Conservation (phyloP, 2,113 vertebrate species). For the Colossoma macropomum region DNA sequence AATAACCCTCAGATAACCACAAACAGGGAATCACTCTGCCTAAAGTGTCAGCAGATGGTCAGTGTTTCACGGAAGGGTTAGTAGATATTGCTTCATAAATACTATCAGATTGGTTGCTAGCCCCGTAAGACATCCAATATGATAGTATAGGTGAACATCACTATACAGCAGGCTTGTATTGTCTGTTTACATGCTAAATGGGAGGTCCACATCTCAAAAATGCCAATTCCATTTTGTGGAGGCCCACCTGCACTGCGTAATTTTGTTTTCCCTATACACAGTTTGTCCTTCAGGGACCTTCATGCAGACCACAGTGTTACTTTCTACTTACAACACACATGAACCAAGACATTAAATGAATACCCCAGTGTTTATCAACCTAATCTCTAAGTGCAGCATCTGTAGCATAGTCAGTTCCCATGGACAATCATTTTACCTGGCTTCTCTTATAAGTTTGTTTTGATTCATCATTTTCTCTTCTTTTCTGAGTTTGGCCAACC, state of each 20-base stretch:
- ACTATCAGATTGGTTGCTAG: neutral
- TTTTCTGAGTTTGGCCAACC: too few relatives aligned
- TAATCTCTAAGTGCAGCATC: too few relatives aligned
- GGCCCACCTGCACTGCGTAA: neutral
- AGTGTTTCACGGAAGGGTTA: neutral
- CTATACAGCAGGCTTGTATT: neutral
- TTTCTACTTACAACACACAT: too few relatives aligned
- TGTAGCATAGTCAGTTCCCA: too few relatives aligned
- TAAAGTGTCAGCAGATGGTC: neutral
- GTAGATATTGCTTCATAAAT: neutral
- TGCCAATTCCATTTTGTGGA: neutral
- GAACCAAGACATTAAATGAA: too few relatives aligned
- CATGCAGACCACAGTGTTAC: neutral
- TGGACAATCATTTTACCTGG: too few relatives aligned
- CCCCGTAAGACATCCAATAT: neutral
- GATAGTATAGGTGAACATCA: neutral
- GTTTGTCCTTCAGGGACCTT: neutral
- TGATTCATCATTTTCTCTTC: too few relatives aligned
- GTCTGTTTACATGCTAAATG: neutral
- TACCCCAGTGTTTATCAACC: too few relatives aligned
- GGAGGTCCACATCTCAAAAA: neutral
- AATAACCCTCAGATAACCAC: neutral
- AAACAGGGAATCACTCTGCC: neutral
- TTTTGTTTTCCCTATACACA: neutral
- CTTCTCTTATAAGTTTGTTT: too few relatives aligned